These are phyloP conservation scores for Crocodylus rhombifer DNA, from an alignment of 2,797 vertebrate species.

Conservation along the genomic window DNA sequence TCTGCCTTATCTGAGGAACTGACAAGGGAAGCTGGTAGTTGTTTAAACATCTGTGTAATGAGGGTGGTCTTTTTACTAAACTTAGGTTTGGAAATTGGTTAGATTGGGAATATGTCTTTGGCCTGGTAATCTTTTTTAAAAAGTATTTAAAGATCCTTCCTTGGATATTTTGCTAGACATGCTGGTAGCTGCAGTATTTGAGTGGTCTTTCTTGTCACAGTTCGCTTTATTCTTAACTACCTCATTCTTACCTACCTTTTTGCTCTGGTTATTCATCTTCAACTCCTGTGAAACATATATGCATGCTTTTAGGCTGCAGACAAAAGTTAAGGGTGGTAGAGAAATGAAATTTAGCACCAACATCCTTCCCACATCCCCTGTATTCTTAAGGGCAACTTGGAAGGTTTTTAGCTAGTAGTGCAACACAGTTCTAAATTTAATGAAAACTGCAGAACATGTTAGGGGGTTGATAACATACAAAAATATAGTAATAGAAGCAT, in stretches of 20 bases:
- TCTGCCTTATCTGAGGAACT: background rate
- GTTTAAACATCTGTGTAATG: background rate
- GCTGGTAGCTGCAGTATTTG: background rate
- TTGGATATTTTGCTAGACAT: background rate
- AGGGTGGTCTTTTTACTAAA: background rate
- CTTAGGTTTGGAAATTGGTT: background rate
- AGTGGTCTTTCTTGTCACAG: background rate
- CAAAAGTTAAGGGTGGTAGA: background rate
- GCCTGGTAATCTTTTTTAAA: too few relatives aligned
- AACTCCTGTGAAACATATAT: too few relatives aligned
- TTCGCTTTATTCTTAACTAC: too few relatives aligned
- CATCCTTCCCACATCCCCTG: background rate
- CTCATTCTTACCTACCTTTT: too few relatives aligned
- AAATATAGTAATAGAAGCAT: background rate
- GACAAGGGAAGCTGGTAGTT: background rate
- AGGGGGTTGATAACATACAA: slow-evolving; percentile 6
- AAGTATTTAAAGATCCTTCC: background rate
- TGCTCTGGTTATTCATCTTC: too few relatives aligned
- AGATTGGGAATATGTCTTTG: background rate
- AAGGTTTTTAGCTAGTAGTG: background rate
- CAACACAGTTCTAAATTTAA: slow-evolving; percentile 12
- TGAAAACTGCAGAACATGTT: slow-evolving; percentile 30
- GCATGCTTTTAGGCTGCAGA: too few relatives aligned
- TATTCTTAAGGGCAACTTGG: background rate
- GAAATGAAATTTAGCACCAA: background rate